Conservation (phyloP, 2,113 vertebrate species). For the Sisor rabdophorus region DNA sequence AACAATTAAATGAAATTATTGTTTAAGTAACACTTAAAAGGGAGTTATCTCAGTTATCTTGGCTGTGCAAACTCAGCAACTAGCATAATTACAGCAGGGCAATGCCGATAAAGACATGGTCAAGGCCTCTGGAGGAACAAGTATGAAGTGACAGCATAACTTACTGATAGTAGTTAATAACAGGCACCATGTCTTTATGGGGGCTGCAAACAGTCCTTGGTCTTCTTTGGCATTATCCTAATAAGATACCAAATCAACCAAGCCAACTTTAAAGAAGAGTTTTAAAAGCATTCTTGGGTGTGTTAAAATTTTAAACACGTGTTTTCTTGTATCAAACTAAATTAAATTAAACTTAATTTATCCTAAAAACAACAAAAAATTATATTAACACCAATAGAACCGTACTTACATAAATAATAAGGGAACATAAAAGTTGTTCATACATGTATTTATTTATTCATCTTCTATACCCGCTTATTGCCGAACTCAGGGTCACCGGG, state of each 20-base stretch:
- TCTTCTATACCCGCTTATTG: too few species aligned
- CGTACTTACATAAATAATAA: too few species aligned
- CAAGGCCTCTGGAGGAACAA: slow-evolving; percentile 24
- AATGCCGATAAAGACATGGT: slow-evolving; percentile 24
- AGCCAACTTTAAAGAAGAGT: background rate
- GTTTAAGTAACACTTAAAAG: background rate
- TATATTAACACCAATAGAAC: too few species aligned
- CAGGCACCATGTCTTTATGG: slow-evolving; percentile 20
- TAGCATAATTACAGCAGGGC: slow-evolving; percentile 12
- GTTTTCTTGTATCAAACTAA: too few species aligned
- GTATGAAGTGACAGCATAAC: slow-evolving; percentile 20
- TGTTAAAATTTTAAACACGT: background rate
- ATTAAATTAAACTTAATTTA: too few species aligned
- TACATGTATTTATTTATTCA: too few species aligned
- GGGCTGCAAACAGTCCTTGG: slow-evolving; percentile 16
- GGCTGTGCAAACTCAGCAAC: background rate
- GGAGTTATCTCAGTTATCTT: background rate
- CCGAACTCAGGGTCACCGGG: too few species aligned
- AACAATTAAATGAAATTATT: background rate
- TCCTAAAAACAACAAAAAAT: too few species aligned
- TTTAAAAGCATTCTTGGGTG: slow-evolving; percentile 6
- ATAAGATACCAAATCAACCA: slow-evolving; percentile 35
- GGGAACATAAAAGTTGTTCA: too few species aligned
- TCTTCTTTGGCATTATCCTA: slow-evolving; percentile 32
- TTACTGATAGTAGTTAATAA: slow-evolving; percentile 31